These are phyloP conservation scores for Urophycis tenuis DNA, from an alignment of 2,797 vertebrate genomes.

Conservation along the genomic window DNA sequence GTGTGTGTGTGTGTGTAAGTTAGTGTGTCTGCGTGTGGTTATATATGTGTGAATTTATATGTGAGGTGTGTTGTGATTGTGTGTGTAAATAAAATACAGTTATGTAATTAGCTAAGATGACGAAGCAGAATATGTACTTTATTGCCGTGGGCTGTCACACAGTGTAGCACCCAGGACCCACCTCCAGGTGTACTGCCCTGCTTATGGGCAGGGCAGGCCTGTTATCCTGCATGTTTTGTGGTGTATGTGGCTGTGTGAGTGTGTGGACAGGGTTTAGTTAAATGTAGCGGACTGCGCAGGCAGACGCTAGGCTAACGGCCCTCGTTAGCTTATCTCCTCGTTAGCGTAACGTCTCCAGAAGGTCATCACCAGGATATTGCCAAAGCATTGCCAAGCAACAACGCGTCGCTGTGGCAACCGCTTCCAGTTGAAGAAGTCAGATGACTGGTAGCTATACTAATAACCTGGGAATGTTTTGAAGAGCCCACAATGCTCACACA, in stretches of 20 bases:
- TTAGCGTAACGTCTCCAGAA: neutral
- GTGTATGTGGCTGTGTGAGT: neutral
- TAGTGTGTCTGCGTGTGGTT: neutral
- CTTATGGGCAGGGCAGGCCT: no score
- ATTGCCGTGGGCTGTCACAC: neutral
- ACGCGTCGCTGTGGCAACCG: neutral
- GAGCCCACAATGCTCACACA: no score
- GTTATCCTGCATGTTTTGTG: no score
- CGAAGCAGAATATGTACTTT: neutral
- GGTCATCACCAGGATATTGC: neutral
- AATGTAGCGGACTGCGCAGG: neutral
- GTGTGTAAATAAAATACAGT: neutral
- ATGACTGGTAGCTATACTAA: neutral
- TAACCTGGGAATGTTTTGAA: no score
- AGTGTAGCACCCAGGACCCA: no score
- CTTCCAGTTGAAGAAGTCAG: neutral
- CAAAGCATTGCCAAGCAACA: neutral
- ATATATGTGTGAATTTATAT: neutral
- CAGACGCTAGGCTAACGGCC: neutral
- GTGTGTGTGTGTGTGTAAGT: neutral
- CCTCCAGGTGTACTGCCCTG: no score
- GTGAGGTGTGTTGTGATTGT: neutral
- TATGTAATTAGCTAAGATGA: neutral
- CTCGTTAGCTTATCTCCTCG: neutral
- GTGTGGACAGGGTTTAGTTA: neutral